Conservation (phyloP, 2,113 vertebrate species). For the Dermatemys mawii region DNA sequence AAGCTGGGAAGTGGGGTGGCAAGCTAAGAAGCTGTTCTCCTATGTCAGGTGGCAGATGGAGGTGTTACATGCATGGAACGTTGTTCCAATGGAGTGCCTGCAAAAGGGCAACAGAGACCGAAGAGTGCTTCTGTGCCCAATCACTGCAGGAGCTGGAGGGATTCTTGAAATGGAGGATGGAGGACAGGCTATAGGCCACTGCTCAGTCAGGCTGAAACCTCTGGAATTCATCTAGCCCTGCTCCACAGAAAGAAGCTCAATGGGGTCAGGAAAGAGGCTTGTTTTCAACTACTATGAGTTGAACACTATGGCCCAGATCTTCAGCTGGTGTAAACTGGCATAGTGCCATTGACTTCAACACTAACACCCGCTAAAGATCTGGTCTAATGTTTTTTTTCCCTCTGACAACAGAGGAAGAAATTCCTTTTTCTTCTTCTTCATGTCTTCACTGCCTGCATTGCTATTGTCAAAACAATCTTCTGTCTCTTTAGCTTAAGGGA, state of each 20-base stretch:
- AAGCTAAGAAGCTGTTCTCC: not conserved
- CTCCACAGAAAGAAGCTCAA: not conserved
- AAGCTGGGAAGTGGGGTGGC: not conserved
- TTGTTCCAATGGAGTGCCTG: not conserved
- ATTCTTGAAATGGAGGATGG: not conserved
- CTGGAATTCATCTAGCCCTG: not conserved
- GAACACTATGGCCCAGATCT: not conserved
- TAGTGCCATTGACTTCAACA: not conserved
- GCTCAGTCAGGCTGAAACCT: not conserved
- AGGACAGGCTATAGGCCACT: no score
- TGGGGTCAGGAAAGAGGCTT: not conserved
- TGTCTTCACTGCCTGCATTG: slow-evolving; percentile 8
- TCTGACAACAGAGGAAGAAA: accelerated
- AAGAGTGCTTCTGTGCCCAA: not conserved
- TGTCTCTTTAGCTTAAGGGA: slow-evolving; percentile 13
- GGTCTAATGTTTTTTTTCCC: not conserved
- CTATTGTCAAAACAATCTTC: slow-evolving; percentile 30
- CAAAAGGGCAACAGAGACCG: no score
- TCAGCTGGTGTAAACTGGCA: not conserved
- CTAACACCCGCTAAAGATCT: not conserved
- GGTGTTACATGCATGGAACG: not conserved
- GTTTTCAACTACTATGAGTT: not conserved
- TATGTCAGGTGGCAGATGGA: not conserved
- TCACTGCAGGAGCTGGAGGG: no score
- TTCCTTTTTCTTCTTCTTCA: slow-evolving; percentile 9